A percentile compares a stretch with the other conserved stretches of the same genome.
Conservation (phyloP, 2,888 invertebrate species). For the Cataglyphis rosenhaueri region DNA sequence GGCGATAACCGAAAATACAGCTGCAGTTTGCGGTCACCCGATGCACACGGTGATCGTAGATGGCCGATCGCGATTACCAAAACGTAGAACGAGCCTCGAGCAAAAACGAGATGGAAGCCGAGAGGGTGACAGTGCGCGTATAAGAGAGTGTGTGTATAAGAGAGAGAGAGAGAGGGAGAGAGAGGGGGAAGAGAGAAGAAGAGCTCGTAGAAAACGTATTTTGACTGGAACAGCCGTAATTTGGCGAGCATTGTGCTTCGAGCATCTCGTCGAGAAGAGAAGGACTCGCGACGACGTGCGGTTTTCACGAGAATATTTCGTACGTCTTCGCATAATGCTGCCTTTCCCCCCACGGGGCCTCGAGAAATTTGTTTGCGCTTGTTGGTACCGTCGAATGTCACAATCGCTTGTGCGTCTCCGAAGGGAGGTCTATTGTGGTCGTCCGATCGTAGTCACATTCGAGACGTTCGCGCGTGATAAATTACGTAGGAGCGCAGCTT, state of each 20-base stretch:
- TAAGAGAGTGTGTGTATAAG: background rate
- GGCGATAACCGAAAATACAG: constrained; percentile 84
- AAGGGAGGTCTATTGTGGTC: constrained; percentile 53
- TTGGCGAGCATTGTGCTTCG: constrained; percentile 82
- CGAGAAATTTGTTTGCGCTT: constrained; percentile 77
- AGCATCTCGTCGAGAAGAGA: constrained; percentile 57
- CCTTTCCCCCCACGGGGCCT: constrained; percentile 15
- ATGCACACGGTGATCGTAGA: constrained; percentile 74
- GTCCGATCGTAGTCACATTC: constrained; percentile 36
- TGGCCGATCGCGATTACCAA: constrained; percentile 74
- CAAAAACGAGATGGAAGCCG: constrained; percentile 27
- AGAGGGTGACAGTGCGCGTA: constrained; percentile 31
- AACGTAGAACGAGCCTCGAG: constrained; percentile 36
- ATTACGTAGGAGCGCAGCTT: constrained; percentile 30
- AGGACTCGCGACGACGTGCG: constrained; percentile 60
- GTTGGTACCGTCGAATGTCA: constrained; percentile 64
- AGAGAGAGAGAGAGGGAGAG: background rate
- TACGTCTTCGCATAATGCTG: constrained; percentile 55
- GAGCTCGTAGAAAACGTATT: constrained; percentile 75
- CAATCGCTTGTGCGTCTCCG: constrained; percentile 8
- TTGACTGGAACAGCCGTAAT: constrained; percentile 83
- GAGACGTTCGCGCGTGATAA: constrained; percentile 42
- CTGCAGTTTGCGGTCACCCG: constrained; percentile 84
- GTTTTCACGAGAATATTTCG: constrained; percentile 35
- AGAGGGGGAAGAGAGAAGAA: constrained; percentile 1